A percentile compares a stretch with the other conserved stretches of the same genome.
phyloP scores from a whole-genome alignment of 2,888 invertebrate species.

The Zhuqinia jingwanae region DNA sequence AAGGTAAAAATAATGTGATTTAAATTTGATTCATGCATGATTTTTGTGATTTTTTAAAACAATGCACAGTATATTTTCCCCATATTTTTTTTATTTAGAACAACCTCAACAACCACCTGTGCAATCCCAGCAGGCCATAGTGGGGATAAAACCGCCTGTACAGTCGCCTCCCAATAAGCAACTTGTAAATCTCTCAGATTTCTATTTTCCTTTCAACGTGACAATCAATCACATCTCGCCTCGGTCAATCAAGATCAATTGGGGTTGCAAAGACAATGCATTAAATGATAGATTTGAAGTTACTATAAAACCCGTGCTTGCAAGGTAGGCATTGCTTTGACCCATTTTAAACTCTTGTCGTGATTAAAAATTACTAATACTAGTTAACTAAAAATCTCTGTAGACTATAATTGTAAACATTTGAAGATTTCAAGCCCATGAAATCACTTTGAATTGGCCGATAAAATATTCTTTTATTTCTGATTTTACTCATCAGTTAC shows the following conservation, averaged over 20 bases:
- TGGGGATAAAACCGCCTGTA: not conserved
- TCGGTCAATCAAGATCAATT: conserved; percentile 91
- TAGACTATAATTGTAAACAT: too few relatives aligned
- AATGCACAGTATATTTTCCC: too few relatives aligned
- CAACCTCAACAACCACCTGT: conserved; percentile 42
- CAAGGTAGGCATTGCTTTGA: conserved; percentile 92
- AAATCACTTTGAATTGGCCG: too few relatives aligned
- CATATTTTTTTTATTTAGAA: not conserved
- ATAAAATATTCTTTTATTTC: not conserved
- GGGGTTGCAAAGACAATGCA: conserved; percentile 89
- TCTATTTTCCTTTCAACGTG: conserved; percentile 87
- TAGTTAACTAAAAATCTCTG: too few relatives aligned
- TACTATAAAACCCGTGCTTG: conserved; percentile 94
- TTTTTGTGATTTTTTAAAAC: not conserved
- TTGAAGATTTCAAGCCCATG: too few relatives aligned
- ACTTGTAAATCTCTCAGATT: conserved; percentile 42
- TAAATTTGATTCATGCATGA: not conserved
- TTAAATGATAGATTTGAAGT: conserved; percentile 94
- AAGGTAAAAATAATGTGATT: too few relatives aligned
- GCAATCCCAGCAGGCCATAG: not conserved
- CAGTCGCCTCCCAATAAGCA: not conserved
- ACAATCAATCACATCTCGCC: conserved; percentile 93
- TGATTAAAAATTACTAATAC: conserved; percentile 40
- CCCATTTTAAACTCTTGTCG: conserved; percentile 33
- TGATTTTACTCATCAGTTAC: conserved; percentile 71